Percentiles rank a stretch among this genome's conserved stretches.
Conservation (phyloP, 2,888 invertebrate species). For the Drosophila subquinaria region DNA sequence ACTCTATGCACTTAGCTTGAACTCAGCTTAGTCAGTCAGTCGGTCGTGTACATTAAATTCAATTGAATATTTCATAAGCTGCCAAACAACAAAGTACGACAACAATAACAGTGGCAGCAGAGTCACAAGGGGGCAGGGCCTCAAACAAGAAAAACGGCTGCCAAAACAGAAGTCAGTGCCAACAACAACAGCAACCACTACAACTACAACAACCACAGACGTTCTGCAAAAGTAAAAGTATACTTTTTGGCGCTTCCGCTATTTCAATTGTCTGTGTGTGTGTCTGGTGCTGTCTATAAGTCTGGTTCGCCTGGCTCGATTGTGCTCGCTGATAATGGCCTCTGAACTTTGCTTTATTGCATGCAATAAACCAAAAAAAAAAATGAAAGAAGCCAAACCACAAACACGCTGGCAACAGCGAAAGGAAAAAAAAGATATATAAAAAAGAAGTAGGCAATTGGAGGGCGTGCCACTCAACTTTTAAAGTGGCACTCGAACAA, state of each 20-base stretch:
- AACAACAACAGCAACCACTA: slow-evolving; percentile 37
- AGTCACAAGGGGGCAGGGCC: slow-evolving; percentile 13
- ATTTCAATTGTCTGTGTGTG: slow-evolving; percentile 37
- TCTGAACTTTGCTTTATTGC: slow-evolving; percentile 72
- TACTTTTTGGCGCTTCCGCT: slow-evolving; percentile 56
- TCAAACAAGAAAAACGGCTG: slow-evolving; percentile 58
- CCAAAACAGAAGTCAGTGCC: slow-evolving; percentile 52
- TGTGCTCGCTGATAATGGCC: slow-evolving; percentile 71
- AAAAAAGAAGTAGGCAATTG: slow-evolving; percentile 36
- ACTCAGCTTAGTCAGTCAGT: slow-evolving; percentile 67
- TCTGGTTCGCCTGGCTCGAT: slow-evolving; percentile 59
- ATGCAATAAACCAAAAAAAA: slow-evolving; percentile 42
- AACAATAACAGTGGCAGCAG: slow-evolving; percentile 18
- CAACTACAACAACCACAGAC: slow-evolving; percentile 42
- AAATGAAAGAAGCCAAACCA: slow-evolving; percentile 41
- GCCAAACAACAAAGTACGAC: slow-evolving; percentile 59
- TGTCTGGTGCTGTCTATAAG: slow-evolving; percentile 48
- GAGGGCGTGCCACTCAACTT: slow-evolving; percentile 58
- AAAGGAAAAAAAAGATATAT: slow-evolving; percentile 32
- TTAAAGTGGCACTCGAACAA: slow-evolving; percentile 71
- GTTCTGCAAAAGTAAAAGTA: slow-evolving; percentile 61
- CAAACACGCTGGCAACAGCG: slow-evolving; percentile 60
- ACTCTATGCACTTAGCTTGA: slow-evolving; percentile 60
- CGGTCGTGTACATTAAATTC: slow-evolving; percentile 75
- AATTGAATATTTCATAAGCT: slow-evolving; percentile 79